These are phyloP conservation scores for Typhlichthys subterraneus DNA, from an alignment of 2,797 vertebrate genomes.

Conservation along the genomic window DNA sequence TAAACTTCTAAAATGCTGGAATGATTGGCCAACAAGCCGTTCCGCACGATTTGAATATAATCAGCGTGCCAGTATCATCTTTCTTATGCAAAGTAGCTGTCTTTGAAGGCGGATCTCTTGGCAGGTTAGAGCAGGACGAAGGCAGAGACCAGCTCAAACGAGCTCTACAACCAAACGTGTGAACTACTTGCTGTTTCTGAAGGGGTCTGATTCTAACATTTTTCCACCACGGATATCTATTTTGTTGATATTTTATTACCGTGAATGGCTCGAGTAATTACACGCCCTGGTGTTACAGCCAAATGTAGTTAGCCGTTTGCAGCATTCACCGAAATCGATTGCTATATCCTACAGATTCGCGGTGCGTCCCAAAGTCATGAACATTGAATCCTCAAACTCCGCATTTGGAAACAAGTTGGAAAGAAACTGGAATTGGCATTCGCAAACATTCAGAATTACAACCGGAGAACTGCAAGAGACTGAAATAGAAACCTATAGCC, in stretches of 20 bases:
- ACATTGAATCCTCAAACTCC: slow-evolving; percentile 9
- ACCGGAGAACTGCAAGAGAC: background rate
- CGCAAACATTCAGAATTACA: background rate
- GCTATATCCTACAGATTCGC: background rate
- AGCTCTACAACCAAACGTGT: slow-evolving; percentile 58
- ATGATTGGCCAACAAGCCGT: slow-evolving; percentile 79
- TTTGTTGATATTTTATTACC: background rate
- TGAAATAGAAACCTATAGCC: slow-evolving; percentile 29
- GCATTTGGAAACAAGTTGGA: slow-evolving; percentile 25
- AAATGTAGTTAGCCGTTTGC: slow-evolving; percentile 23
- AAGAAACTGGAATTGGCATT: slow-evolving; percentile 3
- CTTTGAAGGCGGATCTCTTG: slow-evolving; percentile 89
- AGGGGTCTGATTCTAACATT: slow-evolving; percentile 33
- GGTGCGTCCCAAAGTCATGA: slow-evolving; percentile 27
- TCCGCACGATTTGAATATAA: slow-evolving; percentile 88
- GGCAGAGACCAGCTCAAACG: slow-evolving; percentile 69
- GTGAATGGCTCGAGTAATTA: slow-evolving; percentile 16
- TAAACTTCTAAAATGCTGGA: slow-evolving; percentile 70
- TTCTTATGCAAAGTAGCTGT: slow-evolving; percentile 96
- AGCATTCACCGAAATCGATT: slow-evolving; percentile 7
- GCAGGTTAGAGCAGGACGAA: slow-evolving; percentile 80
- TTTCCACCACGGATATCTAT: slow-evolving; percentile 27
- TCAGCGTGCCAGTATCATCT: slow-evolving; percentile 90
- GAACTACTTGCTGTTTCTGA: slow-evolving; percentile 27
- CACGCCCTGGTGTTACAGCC: background rate